These are phyloP conservation scores for Porites evermanni DNA, from an alignment of 92 coral and sea anemone species.

Conservation along the genomic window DNA sequence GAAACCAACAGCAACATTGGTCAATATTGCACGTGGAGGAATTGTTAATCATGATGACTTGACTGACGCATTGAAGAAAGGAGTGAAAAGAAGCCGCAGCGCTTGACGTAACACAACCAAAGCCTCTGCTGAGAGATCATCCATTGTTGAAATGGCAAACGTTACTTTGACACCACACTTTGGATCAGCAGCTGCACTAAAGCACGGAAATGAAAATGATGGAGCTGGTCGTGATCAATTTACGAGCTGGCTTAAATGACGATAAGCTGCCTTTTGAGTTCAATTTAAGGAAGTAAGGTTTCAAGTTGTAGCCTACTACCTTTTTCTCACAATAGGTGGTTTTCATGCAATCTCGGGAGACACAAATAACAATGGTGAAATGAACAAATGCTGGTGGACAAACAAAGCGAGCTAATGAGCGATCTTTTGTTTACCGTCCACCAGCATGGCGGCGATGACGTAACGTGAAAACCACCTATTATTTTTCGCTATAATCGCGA, in stretches of 20 bases:
- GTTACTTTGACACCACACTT: conserved; percentile 77
- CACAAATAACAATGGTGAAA: too few species aligned
- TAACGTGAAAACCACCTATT: too few species aligned
- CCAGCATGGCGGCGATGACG: too few species aligned
- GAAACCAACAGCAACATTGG: conserved; percentile 80
- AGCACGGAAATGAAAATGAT: conserved; percentile 64
- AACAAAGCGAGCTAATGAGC: too few species aligned
- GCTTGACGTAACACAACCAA: conserved; percentile 72
- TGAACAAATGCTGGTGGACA: too few species aligned
- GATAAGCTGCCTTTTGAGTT: conserved; percentile 52
- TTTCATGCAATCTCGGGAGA: too few species aligned
- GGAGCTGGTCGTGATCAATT: conserved; percentile 55
- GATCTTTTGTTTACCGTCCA: too few species aligned
- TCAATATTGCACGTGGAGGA: conserved; percentile 72
- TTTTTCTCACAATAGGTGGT: too few species aligned
- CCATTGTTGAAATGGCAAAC: conserved; percentile 69
- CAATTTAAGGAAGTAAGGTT: not conserved
- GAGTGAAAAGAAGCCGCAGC: conserved; percentile 71
- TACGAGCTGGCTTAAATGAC: conserved; percentile 70
- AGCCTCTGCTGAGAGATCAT: conserved; percentile 86
- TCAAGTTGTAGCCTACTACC: too few species aligned
- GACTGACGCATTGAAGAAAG: conserved; percentile 71
- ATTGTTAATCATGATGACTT: conserved; percentile 61
- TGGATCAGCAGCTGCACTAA: conserved; percentile 61
- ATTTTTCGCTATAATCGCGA: too few species aligned